These are phyloP conservation scores for Etia nguti DNA, from an alignment of 2,113 vertebrate species.

Conservation along the genomic window DNA sequence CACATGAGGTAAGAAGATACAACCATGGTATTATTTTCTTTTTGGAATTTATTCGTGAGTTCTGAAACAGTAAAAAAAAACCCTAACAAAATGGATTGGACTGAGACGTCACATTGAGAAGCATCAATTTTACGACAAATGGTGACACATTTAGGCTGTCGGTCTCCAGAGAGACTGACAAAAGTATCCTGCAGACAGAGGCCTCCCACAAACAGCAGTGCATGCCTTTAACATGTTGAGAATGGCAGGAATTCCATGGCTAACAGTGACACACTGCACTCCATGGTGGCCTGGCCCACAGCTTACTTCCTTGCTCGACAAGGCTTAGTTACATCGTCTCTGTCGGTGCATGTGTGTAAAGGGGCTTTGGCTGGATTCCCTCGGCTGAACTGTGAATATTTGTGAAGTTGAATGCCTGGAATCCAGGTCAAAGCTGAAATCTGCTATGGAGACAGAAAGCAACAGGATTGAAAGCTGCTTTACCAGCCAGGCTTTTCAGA, in stretches of 20 bases:
- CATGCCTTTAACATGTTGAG: conserved; percentile 60
- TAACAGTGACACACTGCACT: conserved; percentile 3
- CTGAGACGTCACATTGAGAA: background rate
- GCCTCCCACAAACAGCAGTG: conserved; percentile 23
- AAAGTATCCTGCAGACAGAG: background rate
- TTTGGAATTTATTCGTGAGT: background rate
- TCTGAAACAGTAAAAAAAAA: background rate
- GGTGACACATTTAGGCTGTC: background rate
- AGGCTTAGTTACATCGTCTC: conserved; percentile 12
- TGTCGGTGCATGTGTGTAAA: conserved; percentile 39
- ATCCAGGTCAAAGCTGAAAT: conserved; percentile 62
- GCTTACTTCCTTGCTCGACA: conserved; percentile 14
- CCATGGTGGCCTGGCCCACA: conserved; percentile 22
- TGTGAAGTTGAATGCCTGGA: conserved; percentile 55
- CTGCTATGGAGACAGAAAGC: conserved; percentile 22
- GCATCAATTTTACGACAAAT: background rate
- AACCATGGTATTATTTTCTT: background rate
- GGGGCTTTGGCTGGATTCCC: conserved; percentile 49
- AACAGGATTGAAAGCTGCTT: conserved; percentile 44
- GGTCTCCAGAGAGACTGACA: background rate
- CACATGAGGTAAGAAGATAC: conserved; percentile 82
- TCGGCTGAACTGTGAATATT: conserved; percentile 53
- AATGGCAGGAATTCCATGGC: conserved; percentile 67
- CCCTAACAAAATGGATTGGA: background rate
- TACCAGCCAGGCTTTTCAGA: conserved; percentile 33